These are phyloP conservation scores for Trichonephila clavipes DNA, from an alignment of 1,140 invertebrate species.

Conservation along the genomic window DNA sequence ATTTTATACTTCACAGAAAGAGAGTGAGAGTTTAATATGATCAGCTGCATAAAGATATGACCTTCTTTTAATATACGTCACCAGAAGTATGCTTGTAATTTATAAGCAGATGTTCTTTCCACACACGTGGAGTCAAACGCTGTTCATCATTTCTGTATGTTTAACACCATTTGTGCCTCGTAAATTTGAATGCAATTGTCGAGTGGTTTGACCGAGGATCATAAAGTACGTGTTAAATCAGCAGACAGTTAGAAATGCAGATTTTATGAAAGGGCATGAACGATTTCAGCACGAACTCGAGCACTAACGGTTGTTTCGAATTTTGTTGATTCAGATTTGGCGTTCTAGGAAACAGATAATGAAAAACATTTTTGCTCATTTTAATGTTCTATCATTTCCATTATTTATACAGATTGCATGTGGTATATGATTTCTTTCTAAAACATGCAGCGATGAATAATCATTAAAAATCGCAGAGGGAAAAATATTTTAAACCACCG, in stretches of 20 bases:
- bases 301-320: neutral
- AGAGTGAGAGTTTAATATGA: neutral
- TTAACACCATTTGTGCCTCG: neutral
- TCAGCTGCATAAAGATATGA: neutral
- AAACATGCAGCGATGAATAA: too few species aligned
- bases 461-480: too few species aligned
- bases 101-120: neutral
- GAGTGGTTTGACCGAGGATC: neutral
- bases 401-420: neutral
- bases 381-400: neutral
- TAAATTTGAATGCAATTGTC: neutral
- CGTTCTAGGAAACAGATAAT: neutral
- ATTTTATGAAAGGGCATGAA: neutral
- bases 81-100: neutral
- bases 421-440: too few species aligned
- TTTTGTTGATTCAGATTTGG: neutral
- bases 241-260: neutral
- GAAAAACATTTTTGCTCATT: neutral
- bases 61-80: constrained; percentile 11
- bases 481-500: too few species aligned
- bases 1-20: neutral
- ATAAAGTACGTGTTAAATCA: neutral
- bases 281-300: neutral
- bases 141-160: neutral
- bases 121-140: neutral